phyloP scores from a whole-genome alignment of 2,797 vertebrate genomes.

The Loriculus beryllinus region DNA sequence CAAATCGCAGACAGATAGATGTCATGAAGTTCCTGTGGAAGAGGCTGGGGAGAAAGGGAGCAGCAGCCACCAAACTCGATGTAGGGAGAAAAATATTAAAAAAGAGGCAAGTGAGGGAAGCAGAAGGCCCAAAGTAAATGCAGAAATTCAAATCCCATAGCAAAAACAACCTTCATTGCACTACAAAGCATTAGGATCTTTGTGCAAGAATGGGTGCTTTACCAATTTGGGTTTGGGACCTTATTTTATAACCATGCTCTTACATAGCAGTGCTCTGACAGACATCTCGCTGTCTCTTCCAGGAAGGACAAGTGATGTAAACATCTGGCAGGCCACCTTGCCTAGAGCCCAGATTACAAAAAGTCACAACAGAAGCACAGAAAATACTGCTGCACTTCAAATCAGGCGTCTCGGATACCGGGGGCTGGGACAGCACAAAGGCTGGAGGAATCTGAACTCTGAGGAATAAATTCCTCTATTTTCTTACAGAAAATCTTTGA shows the following conservation, averaged over 20 bases:
- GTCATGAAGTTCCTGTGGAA: background rate
- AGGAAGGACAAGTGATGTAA: background rate
- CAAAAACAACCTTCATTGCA: background rate
- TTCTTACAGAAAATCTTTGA: constrained; percentile 20
- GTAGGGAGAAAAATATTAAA: background rate
- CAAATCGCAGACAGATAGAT: background rate
- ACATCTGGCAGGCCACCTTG: background rate
- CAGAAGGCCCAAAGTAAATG: background rate
- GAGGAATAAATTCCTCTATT: background rate
- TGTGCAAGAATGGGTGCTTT: background rate
- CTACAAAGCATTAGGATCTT: background rate
- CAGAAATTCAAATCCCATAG: background rate
- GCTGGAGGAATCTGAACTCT: background rate
- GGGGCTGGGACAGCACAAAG: background rate
- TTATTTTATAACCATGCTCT: background rate
- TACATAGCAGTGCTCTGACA: background rate
- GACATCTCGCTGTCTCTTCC: background rate
- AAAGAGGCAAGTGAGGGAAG: background rate
- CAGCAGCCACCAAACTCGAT: background rate
- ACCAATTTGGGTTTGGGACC: background rate
- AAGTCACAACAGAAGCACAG: background rate
- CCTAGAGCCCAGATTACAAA: background rate
- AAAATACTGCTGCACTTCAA: background rate
- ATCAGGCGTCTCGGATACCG: background rate
- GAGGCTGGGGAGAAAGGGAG: background rate